These are phyloP conservation scores for Percopsis transmontana DNA, from an alignment of 2,113 vertebrate genomes.

Conservation along the genomic window DNA sequence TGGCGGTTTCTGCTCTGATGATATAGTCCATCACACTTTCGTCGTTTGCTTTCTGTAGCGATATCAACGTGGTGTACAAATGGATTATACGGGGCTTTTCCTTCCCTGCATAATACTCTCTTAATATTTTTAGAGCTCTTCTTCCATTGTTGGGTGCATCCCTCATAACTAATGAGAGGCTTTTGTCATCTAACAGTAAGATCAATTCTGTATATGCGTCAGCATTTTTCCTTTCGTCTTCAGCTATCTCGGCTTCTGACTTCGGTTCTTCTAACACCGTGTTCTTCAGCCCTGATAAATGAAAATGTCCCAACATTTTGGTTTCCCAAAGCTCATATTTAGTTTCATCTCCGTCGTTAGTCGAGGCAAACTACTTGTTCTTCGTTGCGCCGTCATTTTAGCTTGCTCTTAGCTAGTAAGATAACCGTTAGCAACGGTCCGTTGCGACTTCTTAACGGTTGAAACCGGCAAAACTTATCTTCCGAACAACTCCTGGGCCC, in stretches of 20 bases:
- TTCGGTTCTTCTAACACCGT: too few species aligned
- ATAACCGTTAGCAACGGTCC: background rate
- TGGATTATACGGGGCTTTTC: slow-evolving; percentile 25
- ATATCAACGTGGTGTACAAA: slow-evolving; percentile 35
- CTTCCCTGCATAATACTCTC: slow-evolving; percentile 27
- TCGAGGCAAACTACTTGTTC: background rate
- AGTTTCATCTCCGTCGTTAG: background rate
- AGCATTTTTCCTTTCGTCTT: background rate
- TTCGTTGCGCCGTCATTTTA: background rate
- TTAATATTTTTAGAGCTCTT: slow-evolving; percentile 22
- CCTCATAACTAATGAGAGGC: slow-evolving; percentile 33
- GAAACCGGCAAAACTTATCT: too few species aligned
- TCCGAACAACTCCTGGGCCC: slow-evolving; percentile 5
- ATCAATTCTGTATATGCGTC: slow-evolving; percentile 24
- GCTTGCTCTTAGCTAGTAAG: background rate
- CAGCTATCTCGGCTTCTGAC: background rate
- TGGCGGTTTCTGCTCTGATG: too few species aligned
- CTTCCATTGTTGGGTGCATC: slow-evolving; percentile 18
- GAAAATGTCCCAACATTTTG: slow-evolving; percentile 6
- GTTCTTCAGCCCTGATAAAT: slow-evolving; percentile 3
- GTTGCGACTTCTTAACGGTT: background rate
- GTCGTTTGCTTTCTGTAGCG: slow-evolving; percentile 14
- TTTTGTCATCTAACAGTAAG: slow-evolving; percentile 21
- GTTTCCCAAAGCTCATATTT: slow-evolving; percentile 1
- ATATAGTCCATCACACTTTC: slow-evolving; percentile 41